Percentiles rank a stretch among this genome's conserved stretches.
Evolutionary conservation across 2,113 vertebrate genomes (phyloP).

Genomic region (Dicaeum eximium): DNA sequence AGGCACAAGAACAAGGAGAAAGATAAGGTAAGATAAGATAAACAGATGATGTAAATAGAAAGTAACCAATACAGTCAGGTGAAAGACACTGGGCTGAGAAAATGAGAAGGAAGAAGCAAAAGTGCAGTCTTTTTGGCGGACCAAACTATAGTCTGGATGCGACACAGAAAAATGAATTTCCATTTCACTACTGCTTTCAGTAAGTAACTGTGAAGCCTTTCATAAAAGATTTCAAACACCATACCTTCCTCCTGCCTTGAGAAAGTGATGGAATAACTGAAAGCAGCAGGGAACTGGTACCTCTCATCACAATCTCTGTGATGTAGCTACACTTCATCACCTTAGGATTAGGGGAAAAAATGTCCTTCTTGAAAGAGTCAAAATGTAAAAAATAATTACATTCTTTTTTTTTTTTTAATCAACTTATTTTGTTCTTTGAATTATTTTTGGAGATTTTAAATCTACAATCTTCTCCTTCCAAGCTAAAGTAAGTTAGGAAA

Average conservation of each 20-base stretch:
- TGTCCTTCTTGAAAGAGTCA: not conserved
- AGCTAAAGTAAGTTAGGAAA: not conserved
- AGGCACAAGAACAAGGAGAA: not conserved
- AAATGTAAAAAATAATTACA: not conserved
- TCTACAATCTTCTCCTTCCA: not conserved
- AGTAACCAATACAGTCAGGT: not conserved
- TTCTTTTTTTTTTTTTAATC: not conserved
- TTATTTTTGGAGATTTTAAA: not conserved
- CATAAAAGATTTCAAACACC: not conserved
- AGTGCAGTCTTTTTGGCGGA: not conserved
- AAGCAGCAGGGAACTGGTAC: not conserved
- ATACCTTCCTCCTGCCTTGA: not conserved
- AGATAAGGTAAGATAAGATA: not conserved
- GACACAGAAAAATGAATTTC: not conserved
- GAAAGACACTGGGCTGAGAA: not conserved
- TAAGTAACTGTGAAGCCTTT: not conserved
- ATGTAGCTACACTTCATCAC: not conserved
- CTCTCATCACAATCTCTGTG: not conserved
- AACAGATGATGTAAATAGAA: not conserved
- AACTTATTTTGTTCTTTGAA: not conserved
- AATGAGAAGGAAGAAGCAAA: not conserved
- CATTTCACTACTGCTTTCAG: not conserved
- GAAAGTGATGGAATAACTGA: not conserved
- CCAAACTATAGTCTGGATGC: not conserved
- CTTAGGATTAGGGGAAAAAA: accelerated